phyloP scores from a whole-genome alignment of 2,113 vertebrate species.

The Gavialis gangeticus region DNA sequence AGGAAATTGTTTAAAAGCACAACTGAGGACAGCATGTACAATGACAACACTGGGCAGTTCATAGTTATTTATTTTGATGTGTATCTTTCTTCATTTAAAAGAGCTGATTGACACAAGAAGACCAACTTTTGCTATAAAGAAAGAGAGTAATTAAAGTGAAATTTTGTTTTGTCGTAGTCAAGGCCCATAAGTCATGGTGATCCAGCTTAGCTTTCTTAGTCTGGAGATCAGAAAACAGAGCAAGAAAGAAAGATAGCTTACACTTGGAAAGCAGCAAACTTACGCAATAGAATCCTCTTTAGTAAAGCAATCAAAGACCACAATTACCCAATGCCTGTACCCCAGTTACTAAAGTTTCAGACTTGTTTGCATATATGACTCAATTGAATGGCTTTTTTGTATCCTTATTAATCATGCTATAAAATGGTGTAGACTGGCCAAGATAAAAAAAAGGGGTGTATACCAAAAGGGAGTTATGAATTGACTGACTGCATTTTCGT shows the following conservation, averaged over 20 bases:
- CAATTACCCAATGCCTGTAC: too few species aligned
- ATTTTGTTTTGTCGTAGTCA: not conserved
- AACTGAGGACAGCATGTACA: not conserved
- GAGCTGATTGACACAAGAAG: not conserved
- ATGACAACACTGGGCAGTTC: not conserved
- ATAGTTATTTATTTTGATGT: not conserved
- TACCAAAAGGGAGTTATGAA: not conserved
- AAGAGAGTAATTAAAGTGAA: not conserved
- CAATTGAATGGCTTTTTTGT: not conserved
- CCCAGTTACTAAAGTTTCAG: too few species aligned
- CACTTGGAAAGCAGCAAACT: not conserved
- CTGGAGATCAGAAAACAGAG: not conserved
- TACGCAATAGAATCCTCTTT: not conserved
- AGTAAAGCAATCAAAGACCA: not conserved
- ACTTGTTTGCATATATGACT: too few species aligned
- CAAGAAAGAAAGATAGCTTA: not conserved
- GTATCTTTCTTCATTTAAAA: not conserved
- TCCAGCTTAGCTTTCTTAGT: not conserved
- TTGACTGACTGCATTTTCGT: not conserved
- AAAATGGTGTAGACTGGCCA: not conserved
- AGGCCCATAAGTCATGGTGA: not conserved
- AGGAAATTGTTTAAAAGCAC: conserved; percentile 10
- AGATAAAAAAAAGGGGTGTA: not conserved
- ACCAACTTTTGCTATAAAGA: not conserved
- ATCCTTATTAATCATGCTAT: not conserved